Percentiles rank a stretch among this genome's conserved stretches.
phyloP scores from a whole-genome alignment of 2,797 vertebrate species.

The Schizothorax lantsangensis region DNA sequence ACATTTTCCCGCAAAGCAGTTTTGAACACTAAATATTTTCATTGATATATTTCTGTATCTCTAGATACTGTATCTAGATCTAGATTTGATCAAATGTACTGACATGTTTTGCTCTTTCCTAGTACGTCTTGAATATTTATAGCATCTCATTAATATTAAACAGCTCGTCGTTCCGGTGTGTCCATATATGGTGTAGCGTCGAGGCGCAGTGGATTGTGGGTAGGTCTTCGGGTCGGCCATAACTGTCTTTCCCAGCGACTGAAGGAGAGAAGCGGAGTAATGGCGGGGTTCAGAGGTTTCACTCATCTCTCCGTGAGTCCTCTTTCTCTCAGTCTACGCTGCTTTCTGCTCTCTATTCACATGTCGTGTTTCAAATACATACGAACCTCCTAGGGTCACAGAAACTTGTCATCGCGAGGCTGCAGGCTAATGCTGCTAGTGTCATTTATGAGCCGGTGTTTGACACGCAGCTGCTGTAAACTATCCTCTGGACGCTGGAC shows the following conservation, averaged over 20 bases:
- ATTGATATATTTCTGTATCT: not conserved
- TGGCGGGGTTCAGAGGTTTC: slow-evolving; percentile 75
- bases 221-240: slow-evolving; percentile 65
- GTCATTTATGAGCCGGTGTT: not conserved
- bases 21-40: not conserved
- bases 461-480: too few species aligned
- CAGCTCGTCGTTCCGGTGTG: not conserved
- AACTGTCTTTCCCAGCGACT: slow-evolving; percentile 60
- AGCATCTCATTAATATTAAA: not conserved
- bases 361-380: not conserved
- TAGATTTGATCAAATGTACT: not conserved
- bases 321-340: not conserved
- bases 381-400: not conserved
- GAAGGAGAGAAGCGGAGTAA: slow-evolving; percentile 65
- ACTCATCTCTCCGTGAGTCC: slow-evolving; percentile 74
- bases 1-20: not conserved
- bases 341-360: too few species aligned
- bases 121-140: not conserved
- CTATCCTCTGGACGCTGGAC: not conserved
- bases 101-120: not conserved
- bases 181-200: slow-evolving; percentile 16
- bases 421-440: not conserved
- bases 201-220: slow-evolving; percentile 70
- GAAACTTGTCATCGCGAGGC: not conserved
- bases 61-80: not conserved